Conservation (phyloP, 2,113 vertebrate genomes). For the Notothenia coriiceps region DNA sequence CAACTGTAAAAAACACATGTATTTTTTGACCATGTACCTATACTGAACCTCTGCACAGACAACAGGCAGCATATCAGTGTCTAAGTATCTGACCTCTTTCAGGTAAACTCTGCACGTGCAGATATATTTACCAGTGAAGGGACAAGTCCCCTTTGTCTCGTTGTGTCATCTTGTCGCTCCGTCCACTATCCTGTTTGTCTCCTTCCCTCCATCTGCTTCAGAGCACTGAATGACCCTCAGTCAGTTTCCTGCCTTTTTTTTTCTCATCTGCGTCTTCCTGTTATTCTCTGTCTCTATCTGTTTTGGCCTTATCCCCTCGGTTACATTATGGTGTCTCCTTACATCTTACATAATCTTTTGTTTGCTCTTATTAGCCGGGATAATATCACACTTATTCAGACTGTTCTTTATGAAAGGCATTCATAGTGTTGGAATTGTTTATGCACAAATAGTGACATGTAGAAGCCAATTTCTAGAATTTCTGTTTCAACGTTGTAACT, state of each 20-base stretch:
- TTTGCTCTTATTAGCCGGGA: neutral
- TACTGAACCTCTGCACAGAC: neutral
- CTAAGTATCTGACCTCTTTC: neutral
- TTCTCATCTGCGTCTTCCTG: constrained; percentile 77
- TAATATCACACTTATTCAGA: neutral
- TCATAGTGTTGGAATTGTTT: neutral
- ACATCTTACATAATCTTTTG: neutral
- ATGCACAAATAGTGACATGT: neutral
- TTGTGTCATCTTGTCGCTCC: constrained; percentile 44
- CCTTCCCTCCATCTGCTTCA: constrained; percentile 68
- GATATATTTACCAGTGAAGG: constrained; percentile 28
- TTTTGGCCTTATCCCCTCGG: constrained; percentile 42
- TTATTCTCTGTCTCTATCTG: constrained; percentile 66
- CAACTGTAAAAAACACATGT: neutral
- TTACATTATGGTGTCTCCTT: constrained; percentile 26
- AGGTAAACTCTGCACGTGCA: constrained; percentile 33
- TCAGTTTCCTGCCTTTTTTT: constrained; percentile 84
- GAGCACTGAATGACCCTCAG: constrained; percentile 50
- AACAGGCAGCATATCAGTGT: neutral
- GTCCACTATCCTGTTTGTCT: constrained; percentile 76
- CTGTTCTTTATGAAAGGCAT: neutral
- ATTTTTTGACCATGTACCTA: constrained; percentile 1
- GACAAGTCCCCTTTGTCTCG: constrained; percentile 46
- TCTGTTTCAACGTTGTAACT: neutral
- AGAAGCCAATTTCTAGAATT: no score